Base-by-base conservation (phyloP, 2,113 vertebrate genomes). In the Pygoscelis adeliae region DNA sequence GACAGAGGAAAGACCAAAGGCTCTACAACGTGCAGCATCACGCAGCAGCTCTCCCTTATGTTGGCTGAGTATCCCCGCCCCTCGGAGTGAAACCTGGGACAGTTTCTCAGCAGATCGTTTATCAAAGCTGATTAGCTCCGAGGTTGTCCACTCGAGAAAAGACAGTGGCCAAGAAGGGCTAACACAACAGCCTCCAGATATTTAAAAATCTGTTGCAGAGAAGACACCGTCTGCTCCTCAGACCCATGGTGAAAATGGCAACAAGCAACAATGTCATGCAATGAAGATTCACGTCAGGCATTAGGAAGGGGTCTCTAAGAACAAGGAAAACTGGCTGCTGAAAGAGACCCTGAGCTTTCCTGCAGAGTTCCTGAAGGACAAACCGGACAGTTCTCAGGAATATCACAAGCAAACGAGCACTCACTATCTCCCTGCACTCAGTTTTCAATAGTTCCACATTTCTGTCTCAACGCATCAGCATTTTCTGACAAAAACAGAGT, bases 201-300 rank as follows among this genome's bases (percentile, higher is more conserved):
- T 10, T 66, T n/a, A 13, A 47, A 53, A 7, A 47, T 9, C 38
- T 34, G 8, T 5, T 46, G 46, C 46, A 44, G 46, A 69, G 77
- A 66, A 36, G 30, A 34, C 34, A 4, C 0, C 1, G 5, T 38
- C 46, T 61, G 62, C 26, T 83, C 27, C 32, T 66, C 32, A 6
- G 42, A 16, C 42, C 44, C 6, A 0, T 2, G 13, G 50, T 27
- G 36, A 22, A 62, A 44, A 73, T 1, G 9, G 32, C 69, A 74
- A 22, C 32, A 42, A 44, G 11, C 36, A 36, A 3, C 44, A 13
- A 15, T 1, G 1, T 9, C 36, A 15, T 0, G 7, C 87, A 22
- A 2, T 0, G 2, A n/a, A 21, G 70, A 19, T 23, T 52, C 62
- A 23, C 1, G 3, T 11, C 1, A 3, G 63, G 20, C 13, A 3